These are phyloP conservation scores for Hartigia nigra DNA, from an alignment of 2,888 invertebrate genomes.

Conservation along the genomic window DNA sequence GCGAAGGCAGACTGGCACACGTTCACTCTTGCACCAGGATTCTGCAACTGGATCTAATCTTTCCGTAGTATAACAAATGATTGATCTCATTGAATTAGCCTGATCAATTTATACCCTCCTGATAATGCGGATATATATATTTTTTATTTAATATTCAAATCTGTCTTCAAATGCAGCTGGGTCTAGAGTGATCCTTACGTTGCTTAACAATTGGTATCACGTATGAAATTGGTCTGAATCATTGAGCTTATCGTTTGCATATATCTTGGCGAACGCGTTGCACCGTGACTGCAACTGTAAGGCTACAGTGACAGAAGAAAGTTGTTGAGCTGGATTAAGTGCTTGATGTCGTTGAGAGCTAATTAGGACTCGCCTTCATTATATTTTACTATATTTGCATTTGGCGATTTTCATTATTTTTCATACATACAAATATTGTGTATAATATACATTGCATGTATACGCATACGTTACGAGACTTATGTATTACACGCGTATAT, in stretches of 20 bases:
- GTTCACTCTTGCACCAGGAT: conserved; percentile 29
- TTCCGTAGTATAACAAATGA: neutral
- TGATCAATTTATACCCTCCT: neutral
- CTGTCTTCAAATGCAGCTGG: neutral
- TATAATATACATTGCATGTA: neutral
- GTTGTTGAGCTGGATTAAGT: neutral
- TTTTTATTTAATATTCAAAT: neutral
- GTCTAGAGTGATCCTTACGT: neutral
- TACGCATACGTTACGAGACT: neutral
- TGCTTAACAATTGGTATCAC: neutral
- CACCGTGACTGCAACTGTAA: neutral
- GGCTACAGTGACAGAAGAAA: neutral
- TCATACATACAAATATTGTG: neutral
- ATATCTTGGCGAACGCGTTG: neutral
- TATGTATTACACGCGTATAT: neutral
- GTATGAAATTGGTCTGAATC: neutral
- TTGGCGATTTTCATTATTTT: neutral
- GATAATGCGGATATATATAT: neutral
- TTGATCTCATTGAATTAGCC: neutral
- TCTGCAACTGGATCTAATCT: conserved; percentile 12
- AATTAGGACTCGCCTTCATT: neutral
- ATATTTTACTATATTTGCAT: neutral
- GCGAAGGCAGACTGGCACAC: conserved; percentile 34
- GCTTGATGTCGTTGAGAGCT: neutral
- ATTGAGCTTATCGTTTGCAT: neutral